Evolutionary conservation across 2,888 invertebrate genomes (phyloP).

Genomic region (Prenolepis imparis): DNA sequence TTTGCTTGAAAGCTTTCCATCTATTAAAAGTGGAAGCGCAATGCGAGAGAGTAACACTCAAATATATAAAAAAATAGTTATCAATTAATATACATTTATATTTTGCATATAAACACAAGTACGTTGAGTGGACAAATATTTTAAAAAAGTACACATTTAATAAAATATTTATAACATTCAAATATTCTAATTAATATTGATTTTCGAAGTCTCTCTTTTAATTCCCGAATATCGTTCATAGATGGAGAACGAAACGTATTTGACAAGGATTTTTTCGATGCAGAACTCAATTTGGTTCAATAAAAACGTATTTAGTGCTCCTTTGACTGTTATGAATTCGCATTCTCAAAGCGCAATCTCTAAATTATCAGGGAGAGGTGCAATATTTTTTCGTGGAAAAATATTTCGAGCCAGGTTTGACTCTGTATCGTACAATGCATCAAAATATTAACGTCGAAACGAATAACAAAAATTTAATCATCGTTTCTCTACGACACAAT

Average conservation of each 20-base stretch:
- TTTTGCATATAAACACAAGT: neutral
- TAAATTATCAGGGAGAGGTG: neutral
- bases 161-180: neutral
- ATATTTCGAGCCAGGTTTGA: neutral
- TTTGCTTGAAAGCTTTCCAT: slow-evolving; percentile 5
- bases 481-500: slow-evolving; percentile 18
- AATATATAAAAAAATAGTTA: slow-evolving; percentile 1
- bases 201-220: neutral
- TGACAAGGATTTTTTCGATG: slow-evolving; percentile 46
- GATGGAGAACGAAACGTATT: slow-evolving; percentile 37
- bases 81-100: neutral
- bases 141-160: neutral
- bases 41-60: neutral
- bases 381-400: neutral
- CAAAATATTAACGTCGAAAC: neutral
- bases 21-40: slow-evolving; percentile 14
- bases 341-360: neutral
- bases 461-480: neutral
- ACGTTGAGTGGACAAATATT: neutral
- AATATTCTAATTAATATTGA: neutral
- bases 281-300: slow-evolving; percentile 28
- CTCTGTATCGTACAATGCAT: neutral
- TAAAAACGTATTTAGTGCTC: slow-evolving; percentile 30
- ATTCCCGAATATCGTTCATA: neutral
- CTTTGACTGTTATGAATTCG: slow-evolving; percentile 23